Conservation (phyloP, 2,113 vertebrate genomes). For the Gnathonemus longibarbis region DNA sequence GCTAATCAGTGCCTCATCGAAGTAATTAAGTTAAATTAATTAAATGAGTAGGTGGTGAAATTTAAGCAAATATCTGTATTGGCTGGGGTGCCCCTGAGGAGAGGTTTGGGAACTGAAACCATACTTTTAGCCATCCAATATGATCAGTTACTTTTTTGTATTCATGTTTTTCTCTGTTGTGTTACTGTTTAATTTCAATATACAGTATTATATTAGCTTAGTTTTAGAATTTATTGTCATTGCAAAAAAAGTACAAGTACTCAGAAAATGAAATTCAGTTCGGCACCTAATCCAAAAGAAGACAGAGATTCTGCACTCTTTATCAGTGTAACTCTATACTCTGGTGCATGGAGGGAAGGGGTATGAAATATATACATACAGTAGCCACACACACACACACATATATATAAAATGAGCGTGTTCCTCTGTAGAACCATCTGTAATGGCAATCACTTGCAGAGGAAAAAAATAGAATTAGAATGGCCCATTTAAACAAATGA, state of each 20-base stretch:
- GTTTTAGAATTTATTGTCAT: background rate
- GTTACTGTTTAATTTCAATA: background rate
- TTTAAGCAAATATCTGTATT: background rate
- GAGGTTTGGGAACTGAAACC: background rate
- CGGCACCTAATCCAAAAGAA: background rate
- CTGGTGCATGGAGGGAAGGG: background rate
- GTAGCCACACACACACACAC: background rate
- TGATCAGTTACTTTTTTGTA: background rate
- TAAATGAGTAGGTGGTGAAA: background rate
- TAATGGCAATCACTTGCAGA: background rate
- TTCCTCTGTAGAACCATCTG: background rate
- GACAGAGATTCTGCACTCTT: background rate
- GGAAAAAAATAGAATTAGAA: constrained; percentile 2
- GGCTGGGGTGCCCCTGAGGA: background rate
- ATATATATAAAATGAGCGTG: background rate
- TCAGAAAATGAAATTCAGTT: background rate
- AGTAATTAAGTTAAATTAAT: background rate
- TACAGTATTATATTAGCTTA: background rate
- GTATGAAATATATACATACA: background rate
- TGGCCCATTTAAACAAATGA: constrained; percentile 18
- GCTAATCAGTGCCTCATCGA: background rate
- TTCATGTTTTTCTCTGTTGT: background rate
- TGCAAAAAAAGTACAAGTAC: background rate
- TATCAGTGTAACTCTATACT: background rate
- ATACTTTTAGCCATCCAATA: background rate